Evolutionary conservation across 1,140 invertebrate species (phyloP).

Genomic region (Nixonia krombeini): DNA sequence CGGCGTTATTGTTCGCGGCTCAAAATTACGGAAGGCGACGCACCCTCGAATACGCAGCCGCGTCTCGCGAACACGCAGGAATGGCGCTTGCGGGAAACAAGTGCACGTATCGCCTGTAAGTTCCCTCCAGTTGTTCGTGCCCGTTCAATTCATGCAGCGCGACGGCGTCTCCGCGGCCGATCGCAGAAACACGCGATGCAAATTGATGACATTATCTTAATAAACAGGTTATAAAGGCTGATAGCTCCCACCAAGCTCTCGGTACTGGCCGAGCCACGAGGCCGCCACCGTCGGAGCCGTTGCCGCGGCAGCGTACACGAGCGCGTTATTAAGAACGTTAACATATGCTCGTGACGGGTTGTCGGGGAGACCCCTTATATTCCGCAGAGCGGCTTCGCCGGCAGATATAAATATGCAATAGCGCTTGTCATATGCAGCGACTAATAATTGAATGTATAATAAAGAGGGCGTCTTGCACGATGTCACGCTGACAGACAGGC

Average conservation of each 20-base stretch:
- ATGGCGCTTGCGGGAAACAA: conserved; percentile 28
- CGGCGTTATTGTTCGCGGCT: too few relatives aligned
- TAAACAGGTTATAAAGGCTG: conserved; percentile 62
- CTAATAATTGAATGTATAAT: conserved; percentile 72
- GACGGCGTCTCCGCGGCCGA: conserved; percentile 50
- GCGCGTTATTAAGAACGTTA: conserved; percentile 61
- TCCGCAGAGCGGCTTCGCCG: conserved; percentile 47
- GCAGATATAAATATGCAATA: conserved; percentile 71
- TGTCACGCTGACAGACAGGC: conserved; percentile 65
- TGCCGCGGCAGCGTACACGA: conserved; percentile 28
- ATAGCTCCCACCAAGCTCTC: conserved; percentile 54
- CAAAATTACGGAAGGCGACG: too few relatives aligned
- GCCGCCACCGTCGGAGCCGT: too few relatives aligned
- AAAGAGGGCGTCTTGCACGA: conserved; percentile 66
- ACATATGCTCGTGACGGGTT: conserved; percentile 63
- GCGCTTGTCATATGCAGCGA: conserved; percentile 67
- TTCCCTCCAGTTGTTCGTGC: too few relatives aligned
- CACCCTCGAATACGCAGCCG: too few relatives aligned
- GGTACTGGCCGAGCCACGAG: conserved; percentile 44
- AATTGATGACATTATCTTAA: conserved; percentile 61
- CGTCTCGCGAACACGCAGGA: too few relatives aligned
- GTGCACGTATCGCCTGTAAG: conserved; percentile 13
- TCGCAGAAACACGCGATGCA: conserved; percentile 56
- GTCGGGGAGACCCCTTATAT: conserved; percentile 55
- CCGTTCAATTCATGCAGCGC: conserved; percentile 51